Conservation (phyloP, 2,797 vertebrate species). For the Bucorvus abyssinicus region DNA sequence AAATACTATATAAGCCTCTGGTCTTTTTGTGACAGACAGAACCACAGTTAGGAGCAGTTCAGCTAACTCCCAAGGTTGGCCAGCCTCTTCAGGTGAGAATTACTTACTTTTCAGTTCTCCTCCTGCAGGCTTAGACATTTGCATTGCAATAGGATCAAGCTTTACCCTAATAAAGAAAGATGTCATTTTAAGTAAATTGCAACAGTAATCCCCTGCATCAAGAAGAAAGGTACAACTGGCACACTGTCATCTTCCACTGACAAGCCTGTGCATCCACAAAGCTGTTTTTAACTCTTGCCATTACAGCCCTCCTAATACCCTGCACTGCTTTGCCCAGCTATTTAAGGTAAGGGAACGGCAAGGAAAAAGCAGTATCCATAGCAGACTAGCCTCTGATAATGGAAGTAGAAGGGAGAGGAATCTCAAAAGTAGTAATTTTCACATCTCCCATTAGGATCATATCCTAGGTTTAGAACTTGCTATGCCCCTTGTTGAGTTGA, state of each 20-base stretch:
- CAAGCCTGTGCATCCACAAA: not conserved
- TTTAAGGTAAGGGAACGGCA: not conserved
- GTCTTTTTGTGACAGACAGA: not conserved
- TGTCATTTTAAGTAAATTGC: not conserved
- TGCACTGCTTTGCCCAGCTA: not conserved
- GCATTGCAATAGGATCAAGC: not conserved
- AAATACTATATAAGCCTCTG: not conserved
- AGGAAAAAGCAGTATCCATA: not conserved
- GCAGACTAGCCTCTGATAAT: not conserved
- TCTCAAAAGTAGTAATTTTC: not conserved
- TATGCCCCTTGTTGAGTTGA: rapidly evolving
- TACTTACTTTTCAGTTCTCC: not conserved
- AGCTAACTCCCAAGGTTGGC: not conserved
- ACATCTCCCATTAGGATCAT: not conserved
- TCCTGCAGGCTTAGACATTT: not conserved
- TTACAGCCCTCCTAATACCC: too few species aligned
- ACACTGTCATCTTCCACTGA: not conserved
- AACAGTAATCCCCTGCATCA: not conserved
- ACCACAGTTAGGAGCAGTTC: not conserved
- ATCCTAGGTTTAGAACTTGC: not conserved
- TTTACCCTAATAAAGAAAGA: not conserved
- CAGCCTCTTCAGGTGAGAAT: not conserved
- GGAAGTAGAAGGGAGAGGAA: not conserved
- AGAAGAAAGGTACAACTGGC: not conserved
- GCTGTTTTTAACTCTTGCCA: not conserved